Conservation (phyloP, 2,888 invertebrate genomes). For the Apocheima hispidaria region DNA sequence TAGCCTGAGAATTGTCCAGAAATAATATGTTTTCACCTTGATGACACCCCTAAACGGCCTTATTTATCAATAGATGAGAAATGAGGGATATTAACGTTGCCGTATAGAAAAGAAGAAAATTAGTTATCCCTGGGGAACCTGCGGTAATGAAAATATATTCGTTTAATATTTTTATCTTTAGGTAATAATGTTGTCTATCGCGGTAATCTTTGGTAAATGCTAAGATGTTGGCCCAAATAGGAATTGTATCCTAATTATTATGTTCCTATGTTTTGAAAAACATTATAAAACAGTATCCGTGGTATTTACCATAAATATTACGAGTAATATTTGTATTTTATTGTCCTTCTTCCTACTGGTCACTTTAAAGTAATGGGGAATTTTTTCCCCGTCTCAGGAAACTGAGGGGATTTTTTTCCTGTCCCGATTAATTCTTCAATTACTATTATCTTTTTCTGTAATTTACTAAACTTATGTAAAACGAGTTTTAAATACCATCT, state of each 20-base stretch:
- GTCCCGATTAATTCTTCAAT: too few relatives aligned
- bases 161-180: conserved; percentile 30
- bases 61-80: conserved; percentile 34
- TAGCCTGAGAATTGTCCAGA: too few relatives aligned
- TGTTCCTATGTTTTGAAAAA: too few relatives aligned
- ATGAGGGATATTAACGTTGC: conserved; percentile 33
- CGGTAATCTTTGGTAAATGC: not conserved
- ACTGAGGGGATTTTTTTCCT: too few relatives aligned
- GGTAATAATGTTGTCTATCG: conserved; percentile 5
- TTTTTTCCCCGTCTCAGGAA: too few relatives aligned
- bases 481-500: not conserved
- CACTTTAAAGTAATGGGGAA: too few relatives aligned
- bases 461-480: too few relatives aligned
- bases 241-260: not conserved
- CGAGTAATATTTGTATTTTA: too few relatives aligned
- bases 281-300: too few relatives aligned
- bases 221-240: not conserved
- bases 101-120: conserved; percentile 43
- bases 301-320: too few relatives aligned
- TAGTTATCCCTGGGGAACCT: conserved; percentile 36
- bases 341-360: too few relatives aligned
- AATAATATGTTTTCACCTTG: not conserved
- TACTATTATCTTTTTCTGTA: too few relatives aligned
- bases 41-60: conserved; percentile 29
- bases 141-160: conserved; percentile 42